Evolutionary conservation across 2,888 invertebrate genomes (phyloP), one percentile per base, ranked within the genome.

Genomic region (Uropetala carovei): DNA sequence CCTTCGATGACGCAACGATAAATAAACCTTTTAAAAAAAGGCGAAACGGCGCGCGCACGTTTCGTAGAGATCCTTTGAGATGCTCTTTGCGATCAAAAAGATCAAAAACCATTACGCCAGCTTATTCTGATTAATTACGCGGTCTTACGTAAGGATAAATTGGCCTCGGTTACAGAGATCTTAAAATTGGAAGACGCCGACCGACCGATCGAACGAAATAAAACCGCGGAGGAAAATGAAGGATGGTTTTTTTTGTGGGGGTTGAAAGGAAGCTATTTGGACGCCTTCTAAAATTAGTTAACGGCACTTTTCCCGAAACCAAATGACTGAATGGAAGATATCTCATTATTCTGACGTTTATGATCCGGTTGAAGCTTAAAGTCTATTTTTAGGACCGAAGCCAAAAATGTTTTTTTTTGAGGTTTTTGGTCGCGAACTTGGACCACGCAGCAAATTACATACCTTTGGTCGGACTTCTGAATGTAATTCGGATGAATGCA

Each of bases 311-410:
- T 27, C 22, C 75, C 75, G 75, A 14, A 14, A 27, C 75, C 22
- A 75, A 75, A 75, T 75, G 75, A 27, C 75, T 27, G 27, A 75
- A 75, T 75, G 75, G 27, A 75, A 27, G 75, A 75, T 75, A 27
- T 75, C 75, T 75, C 75, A 75, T 75, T 75, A 75, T 75, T 27
- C 22, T 27, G 75, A 75, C 75, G 75, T 75, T 75, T 27, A 75
- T 75, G 18, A 22, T 18, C 13, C 18, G 75, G 10, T n/a, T 27
- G 22, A 60, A 75, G 13, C 75, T 27, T 75, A 27, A 13, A 22
- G 22, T 18, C 75, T 75, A 75, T 75, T 75, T 75, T 9, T 75
- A 75, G 75, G 10, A 75, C 18, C 9, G 75, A 18, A 27, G 75
- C 75, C 22, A 75, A 75, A 75, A 75, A 75, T 75, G 27, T 13